Evolutionary conservation across 2,888 invertebrate genomes (phyloP).

Genomic region (Phlogophora meticulosa): DNA sequence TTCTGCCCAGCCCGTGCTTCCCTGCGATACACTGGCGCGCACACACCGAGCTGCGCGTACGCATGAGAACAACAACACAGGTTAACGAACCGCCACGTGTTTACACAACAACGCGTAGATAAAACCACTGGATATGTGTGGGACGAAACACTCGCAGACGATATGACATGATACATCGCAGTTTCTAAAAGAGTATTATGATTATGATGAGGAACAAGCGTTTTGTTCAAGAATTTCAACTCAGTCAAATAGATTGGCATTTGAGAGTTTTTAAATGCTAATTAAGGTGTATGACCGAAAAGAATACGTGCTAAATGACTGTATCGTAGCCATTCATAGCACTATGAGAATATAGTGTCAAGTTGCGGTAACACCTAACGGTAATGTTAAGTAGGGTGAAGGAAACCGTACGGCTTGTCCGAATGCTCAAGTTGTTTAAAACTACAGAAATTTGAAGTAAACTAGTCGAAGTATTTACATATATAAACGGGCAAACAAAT

Average conservation of each 20-base stretch:
- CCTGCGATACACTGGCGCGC: constrained; percentile 52
- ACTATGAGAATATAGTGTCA: constrained; percentile 6
- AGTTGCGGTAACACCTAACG: constrained; percentile 24
- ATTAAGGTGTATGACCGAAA: constrained; percentile 25
- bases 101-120: constrained; percentile 75
- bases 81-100: constrained; percentile 85
- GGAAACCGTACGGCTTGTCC: constrained; percentile 3
- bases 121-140: constrained; percentile 61
- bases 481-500: constrained; percentile 34
- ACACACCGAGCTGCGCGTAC: constrained; percentile 66
- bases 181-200: constrained; percentile 11
- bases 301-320: constrained; percentile 34
- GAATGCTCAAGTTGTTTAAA: constrained; percentile 12
- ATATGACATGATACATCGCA: no score
- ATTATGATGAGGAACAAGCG: neutral
- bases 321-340: neutral
- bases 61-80: constrained; percentile 71
- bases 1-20: constrained; percentile 44
- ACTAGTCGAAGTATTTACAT: constrained; percentile 23
- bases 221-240: constrained; percentile 12
- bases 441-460: constrained; percentile 32
- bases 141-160: constrained; percentile 37
- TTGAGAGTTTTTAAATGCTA: constrained; percentile 6
- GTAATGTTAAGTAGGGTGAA: constrained; percentile 21
- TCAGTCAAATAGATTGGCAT: neutral